phyloP scores from a whole-genome alignment of 2,797 vertebrate species.

The Scolopax rusticola region DNA sequence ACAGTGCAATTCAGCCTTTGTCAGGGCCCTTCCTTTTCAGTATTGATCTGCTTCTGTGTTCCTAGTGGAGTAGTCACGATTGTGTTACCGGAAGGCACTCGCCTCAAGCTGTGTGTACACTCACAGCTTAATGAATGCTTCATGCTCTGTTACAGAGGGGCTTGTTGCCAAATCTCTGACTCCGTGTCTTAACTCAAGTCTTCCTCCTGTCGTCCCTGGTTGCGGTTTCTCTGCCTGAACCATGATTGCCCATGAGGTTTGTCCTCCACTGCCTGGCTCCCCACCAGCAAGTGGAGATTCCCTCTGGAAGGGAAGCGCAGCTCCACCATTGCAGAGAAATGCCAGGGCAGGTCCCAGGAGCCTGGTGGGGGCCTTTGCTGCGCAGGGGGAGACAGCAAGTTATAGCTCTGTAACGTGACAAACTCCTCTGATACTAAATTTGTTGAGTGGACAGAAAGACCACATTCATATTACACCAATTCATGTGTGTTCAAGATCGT shows the following conservation, averaged over 20 bases:
- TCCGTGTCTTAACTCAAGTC: fast-evolving
- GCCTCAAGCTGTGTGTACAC: neutral
- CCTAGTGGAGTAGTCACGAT: neutral
- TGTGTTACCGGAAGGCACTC: neutral
- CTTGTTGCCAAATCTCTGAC: neutral
- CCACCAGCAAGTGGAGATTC: neutral
- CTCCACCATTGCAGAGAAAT: neutral
- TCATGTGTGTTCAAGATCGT: fast-evolving
- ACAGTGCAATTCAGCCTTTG: neutral
- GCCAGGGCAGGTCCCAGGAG: neutral
- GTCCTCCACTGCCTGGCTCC: neutral
- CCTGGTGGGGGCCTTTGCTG: neutral
- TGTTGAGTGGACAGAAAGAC: neutral
- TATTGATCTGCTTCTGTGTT: neutral
- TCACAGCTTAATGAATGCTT: neutral
- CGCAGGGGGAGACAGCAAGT: neutral
- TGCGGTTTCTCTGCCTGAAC: neutral
- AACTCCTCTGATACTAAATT: neutral
- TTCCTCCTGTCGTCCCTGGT: neutral
- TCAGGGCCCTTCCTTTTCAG: neutral
- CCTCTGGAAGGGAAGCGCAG: neutral
- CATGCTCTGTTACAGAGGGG: neutral
- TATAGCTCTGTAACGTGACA: neutral
- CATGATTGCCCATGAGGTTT: neutral
- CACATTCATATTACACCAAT: neutral